Conservation (phyloP, 92 coral and sea anemone genomes). For the Paragorgia papillata region DNA sequence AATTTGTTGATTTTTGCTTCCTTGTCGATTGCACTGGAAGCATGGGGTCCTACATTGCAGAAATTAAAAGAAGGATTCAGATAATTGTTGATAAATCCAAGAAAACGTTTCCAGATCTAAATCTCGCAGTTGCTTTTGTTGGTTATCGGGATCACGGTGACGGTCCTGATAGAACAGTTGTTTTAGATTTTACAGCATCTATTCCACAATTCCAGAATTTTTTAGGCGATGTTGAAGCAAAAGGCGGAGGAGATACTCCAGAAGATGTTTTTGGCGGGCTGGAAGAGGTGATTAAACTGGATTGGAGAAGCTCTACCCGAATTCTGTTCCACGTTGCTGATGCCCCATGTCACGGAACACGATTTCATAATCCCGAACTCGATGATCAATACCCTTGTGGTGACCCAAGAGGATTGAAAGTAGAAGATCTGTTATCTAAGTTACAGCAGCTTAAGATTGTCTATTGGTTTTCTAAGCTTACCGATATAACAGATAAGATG, state of each 20-base stretch:
- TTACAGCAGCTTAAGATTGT: background rate
- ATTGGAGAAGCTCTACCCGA: conserved; percentile 25
- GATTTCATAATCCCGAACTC: conserved; percentile 17
- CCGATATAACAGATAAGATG: conserved; percentile 23
- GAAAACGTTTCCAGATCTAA: conserved; percentile 29
- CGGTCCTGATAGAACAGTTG: conserved; percentile 12
- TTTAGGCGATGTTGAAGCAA: conserved; percentile 11
- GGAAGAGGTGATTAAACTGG: conserved; percentile 15
- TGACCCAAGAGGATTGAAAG: conserved; percentile 21
- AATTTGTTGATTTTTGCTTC: conserved; percentile 21
- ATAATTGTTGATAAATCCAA: conserved; percentile 11
- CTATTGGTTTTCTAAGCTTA: conserved; percentile 38
- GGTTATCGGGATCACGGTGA: conserved; percentile 41
- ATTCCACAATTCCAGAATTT: conserved; percentile 17
- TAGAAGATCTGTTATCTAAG: conserved; percentile 19
- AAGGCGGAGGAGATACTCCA: conserved; percentile 25
- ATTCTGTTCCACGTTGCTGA: conserved; percentile 33
- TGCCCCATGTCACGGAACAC: conserved; percentile 29
- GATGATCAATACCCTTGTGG: conserved; percentile 23
- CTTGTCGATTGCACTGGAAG: conserved; percentile 40
- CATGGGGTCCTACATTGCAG: conserved; percentile 29
- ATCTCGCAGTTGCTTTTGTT: conserved; percentile 25
- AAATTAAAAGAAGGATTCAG: conserved; percentile 14
- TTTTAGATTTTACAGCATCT: conserved; percentile 12
- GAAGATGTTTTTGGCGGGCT: conserved; percentile 33